Conservation (phyloP, 2,797 vertebrate species). For the Heteromormyrus szaboi region DNA sequence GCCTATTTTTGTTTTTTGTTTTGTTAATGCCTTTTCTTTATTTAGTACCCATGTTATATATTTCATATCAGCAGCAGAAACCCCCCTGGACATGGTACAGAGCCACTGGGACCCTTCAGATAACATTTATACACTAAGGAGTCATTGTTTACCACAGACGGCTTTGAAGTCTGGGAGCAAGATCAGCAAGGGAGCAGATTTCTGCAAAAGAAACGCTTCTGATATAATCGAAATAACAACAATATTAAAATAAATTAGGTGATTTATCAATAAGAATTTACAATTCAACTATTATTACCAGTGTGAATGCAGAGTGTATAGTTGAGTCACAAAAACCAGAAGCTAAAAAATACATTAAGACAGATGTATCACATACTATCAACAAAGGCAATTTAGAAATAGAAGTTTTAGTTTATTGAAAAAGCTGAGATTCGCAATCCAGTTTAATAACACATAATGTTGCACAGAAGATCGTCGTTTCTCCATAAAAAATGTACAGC, state of each 20-base stretch:
- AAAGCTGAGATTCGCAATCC: background rate
- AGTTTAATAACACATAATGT: background rate
- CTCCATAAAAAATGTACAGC: slow-evolving; percentile 1
- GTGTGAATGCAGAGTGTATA: background rate
- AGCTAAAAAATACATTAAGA: background rate
- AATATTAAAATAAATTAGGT: background rate
- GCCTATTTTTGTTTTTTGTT: background rate
- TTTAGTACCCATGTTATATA: background rate
- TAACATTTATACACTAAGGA: background rate
- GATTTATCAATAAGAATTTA: background rate
- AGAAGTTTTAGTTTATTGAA: background rate
- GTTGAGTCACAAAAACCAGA: background rate
- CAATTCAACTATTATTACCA: background rate
- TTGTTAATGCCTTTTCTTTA: background rate
- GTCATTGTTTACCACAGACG: background rate
- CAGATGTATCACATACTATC: background rate
- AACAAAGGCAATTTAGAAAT: background rate
- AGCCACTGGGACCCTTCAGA: background rate
- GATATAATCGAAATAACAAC: background rate
- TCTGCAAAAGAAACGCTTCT: background rate
- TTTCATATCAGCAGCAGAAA: background rate
- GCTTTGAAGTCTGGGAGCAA: background rate
- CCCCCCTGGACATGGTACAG: background rate
- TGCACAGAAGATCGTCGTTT: background rate
- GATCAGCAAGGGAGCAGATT: background rate